Percentiles rank a stretch among this genome's conserved stretches.
Conservation (phyloP, 2,113 vertebrate species). For the Hylia prasina region DNA sequence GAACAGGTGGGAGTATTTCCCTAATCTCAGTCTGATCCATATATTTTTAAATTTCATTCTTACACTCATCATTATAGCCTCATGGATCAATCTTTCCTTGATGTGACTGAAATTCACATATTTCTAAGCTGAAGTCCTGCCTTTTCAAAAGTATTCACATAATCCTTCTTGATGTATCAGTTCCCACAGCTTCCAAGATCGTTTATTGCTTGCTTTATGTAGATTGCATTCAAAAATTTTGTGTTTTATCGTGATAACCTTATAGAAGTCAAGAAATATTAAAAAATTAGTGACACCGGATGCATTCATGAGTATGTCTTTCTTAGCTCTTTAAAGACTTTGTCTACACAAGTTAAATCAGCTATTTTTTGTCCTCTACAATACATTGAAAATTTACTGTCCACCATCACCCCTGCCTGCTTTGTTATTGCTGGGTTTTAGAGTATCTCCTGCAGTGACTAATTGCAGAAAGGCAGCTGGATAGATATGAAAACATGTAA, state of each 20-base stretch:
- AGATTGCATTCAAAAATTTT: not conserved
- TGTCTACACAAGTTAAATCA: not conserved
- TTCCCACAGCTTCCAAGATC: not conserved
- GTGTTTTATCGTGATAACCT: not conserved
- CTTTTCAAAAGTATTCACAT: not conserved
- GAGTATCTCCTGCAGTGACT: not conserved
- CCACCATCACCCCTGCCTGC: not conserved
- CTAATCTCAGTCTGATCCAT: not conserved
- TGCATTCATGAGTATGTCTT: not conserved
- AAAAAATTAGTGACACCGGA: not conserved
- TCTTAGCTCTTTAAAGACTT: not conserved
- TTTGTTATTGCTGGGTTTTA: not conserved
- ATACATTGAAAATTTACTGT: not conserved
- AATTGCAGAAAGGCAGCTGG: conserved; percentile 11
- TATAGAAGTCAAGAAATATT: not conserved
- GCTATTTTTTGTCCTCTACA: not conserved
- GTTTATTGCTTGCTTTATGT: not conserved
- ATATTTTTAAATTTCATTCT: not conserved
- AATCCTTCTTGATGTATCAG: not conserved
- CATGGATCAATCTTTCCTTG: not conserved
- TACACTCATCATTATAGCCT: not conserved
- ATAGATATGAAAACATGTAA: not conserved
- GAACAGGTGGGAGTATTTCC: not conserved
- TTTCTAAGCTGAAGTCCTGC: not conserved
- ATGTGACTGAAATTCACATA: not conserved